Conservation (phyloP, 2,888 invertebrate genomes). For the Pseudanteris insignis region DNA sequence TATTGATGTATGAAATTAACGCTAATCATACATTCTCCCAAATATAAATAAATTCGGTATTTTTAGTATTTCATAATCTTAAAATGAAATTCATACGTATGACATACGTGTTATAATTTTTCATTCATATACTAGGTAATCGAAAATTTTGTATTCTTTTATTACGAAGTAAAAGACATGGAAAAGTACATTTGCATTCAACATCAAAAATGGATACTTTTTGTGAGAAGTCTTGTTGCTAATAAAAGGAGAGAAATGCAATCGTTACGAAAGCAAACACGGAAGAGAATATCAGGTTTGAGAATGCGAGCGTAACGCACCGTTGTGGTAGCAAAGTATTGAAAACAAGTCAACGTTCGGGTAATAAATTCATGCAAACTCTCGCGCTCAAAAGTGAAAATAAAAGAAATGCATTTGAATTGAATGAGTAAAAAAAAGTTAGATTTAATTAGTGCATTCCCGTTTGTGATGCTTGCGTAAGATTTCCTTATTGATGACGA, state of each 20-base stretch:
- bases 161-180: constrained; percentile 1
- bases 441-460: constrained; percentile 21
- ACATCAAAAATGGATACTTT: constrained; percentile 10
- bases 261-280: constrained; percentile 46
- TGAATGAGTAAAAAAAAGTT: constrained; percentile 34
- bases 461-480: constrained; percentile 13
- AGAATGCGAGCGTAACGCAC: constrained; percentile 34
- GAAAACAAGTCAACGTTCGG: constrained; percentile 41
- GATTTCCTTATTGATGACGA: constrained; percentile 12
- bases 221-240: constrained; percentile 15
- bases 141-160: too few species aligned
- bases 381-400: constrained; percentile 27
- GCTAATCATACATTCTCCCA: too few species aligned
- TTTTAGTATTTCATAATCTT: too few species aligned
- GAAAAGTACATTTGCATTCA: too few species aligned
- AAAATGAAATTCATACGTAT: too few species aligned
- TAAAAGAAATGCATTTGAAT: constrained; percentile 39
- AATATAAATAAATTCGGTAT: too few species aligned
- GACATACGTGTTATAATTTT: too few species aligned
- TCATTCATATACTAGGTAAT: too few species aligned
- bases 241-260: constrained; percentile 34
- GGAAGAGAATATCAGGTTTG: constrained; percentile 43
- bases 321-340: constrained; percentile 37
- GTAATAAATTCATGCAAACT: constrained; percentile 30
- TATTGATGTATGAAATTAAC: not conserved